These are phyloP conservation scores for Bovichtus diacanthus DNA, from an alignment of 2,797 vertebrate species.

Conservation along the genomic window DNA sequence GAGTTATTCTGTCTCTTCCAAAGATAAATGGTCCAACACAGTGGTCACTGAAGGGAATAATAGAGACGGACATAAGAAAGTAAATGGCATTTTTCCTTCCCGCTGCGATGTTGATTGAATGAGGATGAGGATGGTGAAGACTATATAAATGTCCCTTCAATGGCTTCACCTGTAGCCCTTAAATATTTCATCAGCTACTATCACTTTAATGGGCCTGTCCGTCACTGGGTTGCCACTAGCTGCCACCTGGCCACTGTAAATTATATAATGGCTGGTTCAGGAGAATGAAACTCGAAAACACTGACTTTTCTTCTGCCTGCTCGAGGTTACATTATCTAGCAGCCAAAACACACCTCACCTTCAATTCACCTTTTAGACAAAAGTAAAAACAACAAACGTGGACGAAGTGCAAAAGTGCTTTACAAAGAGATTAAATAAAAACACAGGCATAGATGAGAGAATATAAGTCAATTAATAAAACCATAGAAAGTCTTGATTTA, in stretches of 20 bases:
- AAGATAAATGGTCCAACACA: conserved; percentile 5
- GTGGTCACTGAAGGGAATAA: conserved; percentile 2
- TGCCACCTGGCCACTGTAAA: conserved; percentile 18
- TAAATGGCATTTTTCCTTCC: conserved; percentile 28
- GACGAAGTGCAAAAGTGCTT: too few species aligned
- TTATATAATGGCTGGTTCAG: neutral
- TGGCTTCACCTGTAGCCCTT: conserved; percentile 56
- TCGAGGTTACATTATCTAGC: neutral
- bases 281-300: neutral
- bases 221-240: conserved; percentile 53
- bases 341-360: neutral
- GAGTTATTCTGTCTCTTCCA: neutral
- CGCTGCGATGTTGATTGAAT: conserved; percentile 34
- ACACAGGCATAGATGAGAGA: too few species aligned
- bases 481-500: too few species aligned
- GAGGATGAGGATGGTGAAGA: neutral
- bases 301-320: neutral
- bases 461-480: too few species aligned
- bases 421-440: too few species aligned
- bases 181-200: conserved; percentile 75
- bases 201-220: conserved; percentile 63
- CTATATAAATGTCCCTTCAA: conserved; percentile 49
- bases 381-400: too few species aligned
- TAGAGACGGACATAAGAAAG: conserved; percentile 34
- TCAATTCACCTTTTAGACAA: too few species aligned